Percentiles rank a stretch among this genome's conserved stretches.
phyloP scores from a whole-genome alignment of 2,113 vertebrate genomes.

The Rhinogobius similis region DNA sequence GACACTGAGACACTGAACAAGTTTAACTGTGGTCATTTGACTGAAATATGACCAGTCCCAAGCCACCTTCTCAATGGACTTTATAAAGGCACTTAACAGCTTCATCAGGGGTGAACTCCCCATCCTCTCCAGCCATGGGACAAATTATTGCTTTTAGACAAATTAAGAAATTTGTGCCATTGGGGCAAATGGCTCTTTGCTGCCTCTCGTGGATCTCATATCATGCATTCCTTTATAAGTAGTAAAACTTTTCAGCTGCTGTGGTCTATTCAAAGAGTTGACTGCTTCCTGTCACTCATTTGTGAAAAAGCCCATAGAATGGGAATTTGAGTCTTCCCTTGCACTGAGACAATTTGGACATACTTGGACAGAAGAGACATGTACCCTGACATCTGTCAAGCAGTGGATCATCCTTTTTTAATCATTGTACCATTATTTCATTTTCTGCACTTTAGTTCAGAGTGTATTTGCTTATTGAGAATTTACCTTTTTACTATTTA shows the following conservation, averaged over 20 bases:
- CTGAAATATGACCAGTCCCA: slow-evolving; percentile 49
- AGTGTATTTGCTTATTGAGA: slow-evolving; percentile 58
- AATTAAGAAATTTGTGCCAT: slow-evolving; percentile 58
- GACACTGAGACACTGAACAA: slow-evolving; percentile 63
- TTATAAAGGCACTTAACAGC: slow-evolving; percentile 56
- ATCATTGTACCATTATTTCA: slow-evolving; percentile 60
- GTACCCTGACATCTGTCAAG: slow-evolving; percentile 62
- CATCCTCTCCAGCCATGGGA: slow-evolving; percentile 30
- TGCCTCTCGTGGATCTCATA: slow-evolving; percentile 59
- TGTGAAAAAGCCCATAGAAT: slow-evolving; percentile 69
- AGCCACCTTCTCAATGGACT: slow-evolving; percentile 56
- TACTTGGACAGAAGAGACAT: slow-evolving; percentile 65
- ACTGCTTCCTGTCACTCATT: slow-evolving; percentile 60
- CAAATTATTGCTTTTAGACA: slow-evolving; percentile 50
- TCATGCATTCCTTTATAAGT: slow-evolving; percentile 71
- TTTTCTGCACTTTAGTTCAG: slow-evolving; percentile 77
- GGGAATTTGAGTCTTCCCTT: slow-evolving; percentile 77
- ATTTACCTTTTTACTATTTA: slow-evolving; percentile 52
- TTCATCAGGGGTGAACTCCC: slow-evolving; percentile 26
- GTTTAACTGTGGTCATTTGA: slow-evolving; percentile 56
- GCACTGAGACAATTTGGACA: slow-evolving; percentile 75
- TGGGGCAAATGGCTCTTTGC: slow-evolving; percentile 56
- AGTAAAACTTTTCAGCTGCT: slow-evolving; percentile 50
- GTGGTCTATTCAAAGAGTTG: slow-evolving; percentile 53
- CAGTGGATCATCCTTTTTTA: slow-evolving; percentile 58